A percentile compares a stretch with the other conserved stretches of the same genome.
These are phyloP conservation scores for Ailuropoda melanoleuca DNA, from an alignment of 2,113 vertebrate genomes.

Conservation along the genomic window DNA sequence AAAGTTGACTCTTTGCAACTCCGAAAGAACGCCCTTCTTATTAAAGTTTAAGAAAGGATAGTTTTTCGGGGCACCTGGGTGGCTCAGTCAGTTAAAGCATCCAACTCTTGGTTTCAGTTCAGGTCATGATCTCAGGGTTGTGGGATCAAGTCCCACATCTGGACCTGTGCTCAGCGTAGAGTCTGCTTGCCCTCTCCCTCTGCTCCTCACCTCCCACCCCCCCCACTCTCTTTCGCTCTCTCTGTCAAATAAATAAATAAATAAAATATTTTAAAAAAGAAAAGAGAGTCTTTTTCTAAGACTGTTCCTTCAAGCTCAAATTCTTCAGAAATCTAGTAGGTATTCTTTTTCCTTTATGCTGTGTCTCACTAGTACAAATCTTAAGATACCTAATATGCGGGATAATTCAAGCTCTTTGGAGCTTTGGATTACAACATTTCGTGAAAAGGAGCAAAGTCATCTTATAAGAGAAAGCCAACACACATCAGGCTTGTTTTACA, in stretches of 20 bases:
- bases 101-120: background rate
- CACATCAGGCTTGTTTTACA: conserved; percentile 25
- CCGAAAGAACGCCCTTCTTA: background rate
- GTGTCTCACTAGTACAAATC: background rate
- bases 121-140: background rate
- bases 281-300: background rate
- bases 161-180: background rate
- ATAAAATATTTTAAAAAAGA: background rate
- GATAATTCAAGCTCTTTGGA: conserved; percentile 12
- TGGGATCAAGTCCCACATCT: background rate
- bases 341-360: background rate
- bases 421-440: conserved; percentile 42
- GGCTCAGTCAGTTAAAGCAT: background rate
- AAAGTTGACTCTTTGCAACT: conserved; percentile 18
- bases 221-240: background rate
- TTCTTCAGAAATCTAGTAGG: background rate
- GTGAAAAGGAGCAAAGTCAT: background rate
- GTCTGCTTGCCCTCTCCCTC: background rate
- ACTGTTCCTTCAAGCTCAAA: background rate
- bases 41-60: background rate
- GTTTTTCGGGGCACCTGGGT: background rate
- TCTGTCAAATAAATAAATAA: background rate
- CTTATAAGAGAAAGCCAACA: conserved; percentile 44
- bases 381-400: conserved; percentile 34
- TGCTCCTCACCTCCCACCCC: background rate